These are phyloP conservation scores for Frankliniella intonsa DNA, from an alignment of 2,888 invertebrate genomes.

Conservation along the genomic window DNA sequence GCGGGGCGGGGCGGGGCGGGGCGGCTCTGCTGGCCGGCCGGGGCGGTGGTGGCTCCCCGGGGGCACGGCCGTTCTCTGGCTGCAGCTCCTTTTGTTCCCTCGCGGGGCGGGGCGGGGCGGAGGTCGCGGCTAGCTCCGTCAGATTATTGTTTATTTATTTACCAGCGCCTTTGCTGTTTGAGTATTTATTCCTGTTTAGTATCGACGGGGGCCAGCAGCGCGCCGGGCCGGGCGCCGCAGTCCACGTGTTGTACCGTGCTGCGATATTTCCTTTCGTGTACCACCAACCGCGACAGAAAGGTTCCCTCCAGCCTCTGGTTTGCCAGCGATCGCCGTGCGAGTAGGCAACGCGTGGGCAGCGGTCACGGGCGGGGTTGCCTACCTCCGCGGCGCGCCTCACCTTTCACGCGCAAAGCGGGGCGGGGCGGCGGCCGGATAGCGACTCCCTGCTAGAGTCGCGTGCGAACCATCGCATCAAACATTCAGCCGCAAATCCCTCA, in stretches of 20 bases:
- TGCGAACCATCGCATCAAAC: background rate
- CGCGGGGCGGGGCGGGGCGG: background rate
- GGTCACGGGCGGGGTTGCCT: background rate
- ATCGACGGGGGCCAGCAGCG: background rate
- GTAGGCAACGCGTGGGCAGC: background rate
- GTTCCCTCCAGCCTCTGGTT: background rate
- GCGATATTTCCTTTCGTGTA: background rate
- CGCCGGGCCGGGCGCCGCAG: background rate
- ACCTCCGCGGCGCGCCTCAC: background rate
- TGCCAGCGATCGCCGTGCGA: background rate
- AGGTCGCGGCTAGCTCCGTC: background rate
- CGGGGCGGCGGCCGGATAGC: background rate
- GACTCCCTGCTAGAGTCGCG: background rate
- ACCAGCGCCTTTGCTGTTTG: background rate
- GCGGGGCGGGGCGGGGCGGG: background rate
- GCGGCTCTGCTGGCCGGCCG: background rate
- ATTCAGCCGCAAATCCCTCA: background rate
- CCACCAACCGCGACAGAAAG: background rate
- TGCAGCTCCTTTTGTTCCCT: background rate
- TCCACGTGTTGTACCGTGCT: background rate
- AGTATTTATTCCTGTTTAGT: background rate
- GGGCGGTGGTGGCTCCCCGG: background rate
- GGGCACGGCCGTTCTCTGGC: background rate
- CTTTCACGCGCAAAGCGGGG: background rate
- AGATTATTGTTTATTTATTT: background rate